phyloP scores from a whole-genome alignment of 2,797 vertebrate genomes.

The Lepus oiostolus region DNA sequence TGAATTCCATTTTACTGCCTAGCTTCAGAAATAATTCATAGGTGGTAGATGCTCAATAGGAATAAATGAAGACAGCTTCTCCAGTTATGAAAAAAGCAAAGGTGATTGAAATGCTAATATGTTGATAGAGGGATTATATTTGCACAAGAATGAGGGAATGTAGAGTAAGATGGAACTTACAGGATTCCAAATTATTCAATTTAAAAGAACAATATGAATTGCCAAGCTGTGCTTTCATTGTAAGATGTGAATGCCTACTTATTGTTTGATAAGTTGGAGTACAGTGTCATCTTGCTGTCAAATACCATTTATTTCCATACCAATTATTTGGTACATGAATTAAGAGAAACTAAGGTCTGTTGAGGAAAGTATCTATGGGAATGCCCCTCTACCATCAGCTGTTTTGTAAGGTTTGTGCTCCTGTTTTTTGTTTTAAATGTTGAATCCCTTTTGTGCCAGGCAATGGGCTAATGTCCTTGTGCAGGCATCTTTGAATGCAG shows the following conservation, averaged over 20 bases:
- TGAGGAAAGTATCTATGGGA: slow-evolving; percentile 54
- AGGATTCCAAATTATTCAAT: slow-evolving; percentile 75
- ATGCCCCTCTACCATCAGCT: slow-evolving; percentile 21
- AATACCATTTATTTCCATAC: slow-evolving; percentile 73
- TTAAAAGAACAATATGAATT: slow-evolving; percentile 69
- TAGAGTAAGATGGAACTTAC: slow-evolving; percentile 68
- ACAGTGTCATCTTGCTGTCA: slow-evolving; percentile 63
- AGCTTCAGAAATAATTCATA: slow-evolving; percentile 84
- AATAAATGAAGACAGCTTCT: slow-evolving; percentile 84
- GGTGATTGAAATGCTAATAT: slow-evolving; percentile 80
- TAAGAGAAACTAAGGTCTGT: slow-evolving; percentile 51
- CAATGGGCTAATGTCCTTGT: slow-evolving; percentile 41
- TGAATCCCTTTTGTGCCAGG: slow-evolving; percentile 53
- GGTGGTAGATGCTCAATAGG: slow-evolving; percentile 74
- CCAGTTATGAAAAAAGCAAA: slow-evolving; percentile 74
- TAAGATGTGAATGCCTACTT: slow-evolving; percentile 71
- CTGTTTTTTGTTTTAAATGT: slow-evolving; percentile 29
- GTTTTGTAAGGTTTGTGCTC: slow-evolving; percentile 54
- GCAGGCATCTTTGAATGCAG: slow-evolving; percentile 48
- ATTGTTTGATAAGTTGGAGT: slow-evolving; percentile 72
- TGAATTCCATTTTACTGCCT: slow-evolving; percentile 83
- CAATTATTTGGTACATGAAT: slow-evolving; percentile 66
- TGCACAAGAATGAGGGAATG: slow-evolving; percentile 75
- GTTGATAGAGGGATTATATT: slow-evolving; percentile 79
- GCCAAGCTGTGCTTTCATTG: slow-evolving; percentile 69